phyloP scores from a whole-genome alignment of 1,140 invertebrate species.

The Drosophila erecta region DNA sequence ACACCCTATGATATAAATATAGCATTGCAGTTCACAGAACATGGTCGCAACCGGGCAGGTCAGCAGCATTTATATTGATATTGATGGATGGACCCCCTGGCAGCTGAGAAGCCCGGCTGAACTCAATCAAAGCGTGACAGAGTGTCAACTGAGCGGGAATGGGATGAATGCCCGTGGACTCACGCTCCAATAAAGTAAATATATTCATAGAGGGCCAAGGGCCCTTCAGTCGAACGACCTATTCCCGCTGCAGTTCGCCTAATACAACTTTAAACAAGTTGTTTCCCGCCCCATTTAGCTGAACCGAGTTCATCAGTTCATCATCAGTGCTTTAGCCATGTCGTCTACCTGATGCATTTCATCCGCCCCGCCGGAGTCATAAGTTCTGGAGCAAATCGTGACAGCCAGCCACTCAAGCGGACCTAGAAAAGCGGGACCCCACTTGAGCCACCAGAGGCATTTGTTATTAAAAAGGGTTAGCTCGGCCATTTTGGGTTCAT shows the following conservation, averaged over 20 bases:
- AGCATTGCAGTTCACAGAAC: background rate
- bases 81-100: constrained; percentile 41
- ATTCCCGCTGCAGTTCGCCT: constrained; percentile 9
- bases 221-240: background rate
- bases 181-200: constrained; percentile 37
- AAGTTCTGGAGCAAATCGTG: constrained; percentile 30
- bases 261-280: constrained; percentile 59
- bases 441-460: constrained; percentile 21
- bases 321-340: constrained; percentile 41
- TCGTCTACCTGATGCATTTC: constrained; percentile 60
- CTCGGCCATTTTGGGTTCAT: constrained; percentile 4
- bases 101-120: constrained; percentile 7
- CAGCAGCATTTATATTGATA: constrained; percentile 49
- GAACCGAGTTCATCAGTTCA: constrained; percentile 4
- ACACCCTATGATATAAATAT: background rate
- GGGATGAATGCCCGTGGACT: constrained; percentile 21
- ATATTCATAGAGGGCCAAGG: background rate
- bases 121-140: constrained; percentile 68
- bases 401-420: constrained; percentile 25
- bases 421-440: constrained; percentile 6
- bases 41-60: no score
- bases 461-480: constrained; percentile 54
- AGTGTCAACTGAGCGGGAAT: constrained; percentile 14
- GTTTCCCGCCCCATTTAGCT: constrained; percentile 16
- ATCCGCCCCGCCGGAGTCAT: constrained; percentile 40